Evolutionary conservation across 2,113 vertebrate species (phyloP), one percentile per base, ranked within the genome.

Genomic region (Macquaria australasica): DNA sequence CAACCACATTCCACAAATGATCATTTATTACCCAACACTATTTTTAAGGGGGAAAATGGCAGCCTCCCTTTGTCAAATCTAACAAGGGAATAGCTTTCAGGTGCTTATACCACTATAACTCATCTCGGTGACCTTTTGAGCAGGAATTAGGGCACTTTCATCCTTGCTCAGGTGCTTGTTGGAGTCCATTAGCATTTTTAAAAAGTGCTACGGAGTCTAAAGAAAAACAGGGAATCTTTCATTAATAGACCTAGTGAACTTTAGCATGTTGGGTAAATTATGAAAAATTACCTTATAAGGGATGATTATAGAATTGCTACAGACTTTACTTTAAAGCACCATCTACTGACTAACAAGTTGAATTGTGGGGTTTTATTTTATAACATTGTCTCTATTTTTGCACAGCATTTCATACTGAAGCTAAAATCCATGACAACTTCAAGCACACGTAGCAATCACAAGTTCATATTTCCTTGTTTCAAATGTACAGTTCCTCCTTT

Each of bases 81-180:
- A 95, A 95, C 95, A 92, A 93, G 96, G 96, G 96, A 96, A 96
- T 96, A 96, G 95, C 95, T 95, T 94, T 96, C 95, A 95, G 95
- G 93, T 95, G 93, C 95, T 94, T 93, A 91, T 87, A 87, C 91
- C 85, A 31, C 93, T 88, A 96, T 96, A 95, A 96, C 95, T 96
- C 95, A 96, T 95, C 90, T 78, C 88, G 0, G 81, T 95, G 95
- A 96, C 96, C 96, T 96, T 96, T 96, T 92, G 93, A 95, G 94
- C 91, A 93, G 94, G 93, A 96, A 96, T 96, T 95, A 96, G 96
- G 95, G 93, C 95, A 96, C 92, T 94, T 94, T 94, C 92, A 92
- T 95, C 94, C 93, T 90, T 89, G 93, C 94, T 93, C 93, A 94
- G 93, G 93, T 95, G 93, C 93, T 91, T 86, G 86, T 92, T 91